A percentile compares a stretch with the other conserved stretches of the same genome.
phyloP scores from a whole-genome alignment of 2,797 vertebrate species.

The Heliangelus exortis region DNA sequence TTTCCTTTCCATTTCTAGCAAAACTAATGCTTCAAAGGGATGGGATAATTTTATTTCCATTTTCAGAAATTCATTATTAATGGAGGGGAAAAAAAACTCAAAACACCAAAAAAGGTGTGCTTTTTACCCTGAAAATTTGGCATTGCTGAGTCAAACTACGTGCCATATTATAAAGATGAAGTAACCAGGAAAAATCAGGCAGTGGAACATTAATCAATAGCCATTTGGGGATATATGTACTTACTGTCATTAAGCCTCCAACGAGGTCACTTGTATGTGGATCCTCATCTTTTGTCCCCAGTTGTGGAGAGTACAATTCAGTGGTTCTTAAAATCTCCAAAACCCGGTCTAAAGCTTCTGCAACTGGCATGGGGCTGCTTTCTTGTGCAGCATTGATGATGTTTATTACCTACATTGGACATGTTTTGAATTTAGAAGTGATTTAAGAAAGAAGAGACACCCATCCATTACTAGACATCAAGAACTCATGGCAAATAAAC shows the following conservation, averaged over 20 bases:
- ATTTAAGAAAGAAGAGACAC: neutral
- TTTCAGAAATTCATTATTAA: neutral
- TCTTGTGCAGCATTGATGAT: constrained; percentile 98
- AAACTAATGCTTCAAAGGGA: neutral
- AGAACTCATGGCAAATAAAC: neutral
- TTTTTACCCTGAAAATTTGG: neutral
- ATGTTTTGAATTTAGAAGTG: neutral
- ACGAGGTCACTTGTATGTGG: constrained; percentile 97
- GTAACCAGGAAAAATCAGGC: neutral
- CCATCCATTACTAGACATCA: neutral
- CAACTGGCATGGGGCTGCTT: constrained; percentile 92
- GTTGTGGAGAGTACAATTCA: constrained; percentile 94
- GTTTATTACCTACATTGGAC: constrained; percentile 89
- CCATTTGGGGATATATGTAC: constrained; percentile 38
- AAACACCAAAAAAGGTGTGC: neutral
- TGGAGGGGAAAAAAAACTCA: accelerated
- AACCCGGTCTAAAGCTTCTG: constrained; percentile 93
- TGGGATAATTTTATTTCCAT: neutral
- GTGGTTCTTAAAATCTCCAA: constrained; percentile 95
- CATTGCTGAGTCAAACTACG: neutral
- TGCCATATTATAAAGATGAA: neutral
- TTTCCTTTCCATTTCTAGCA: neutral
- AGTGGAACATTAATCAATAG: neutral
- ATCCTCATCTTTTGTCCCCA: constrained; percentile 93
- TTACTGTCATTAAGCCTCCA: constrained; percentile 95